Base-by-base conservation (phyloP, 1,140 invertebrate genomes). In the Saxidomus purpurata region DNA sequence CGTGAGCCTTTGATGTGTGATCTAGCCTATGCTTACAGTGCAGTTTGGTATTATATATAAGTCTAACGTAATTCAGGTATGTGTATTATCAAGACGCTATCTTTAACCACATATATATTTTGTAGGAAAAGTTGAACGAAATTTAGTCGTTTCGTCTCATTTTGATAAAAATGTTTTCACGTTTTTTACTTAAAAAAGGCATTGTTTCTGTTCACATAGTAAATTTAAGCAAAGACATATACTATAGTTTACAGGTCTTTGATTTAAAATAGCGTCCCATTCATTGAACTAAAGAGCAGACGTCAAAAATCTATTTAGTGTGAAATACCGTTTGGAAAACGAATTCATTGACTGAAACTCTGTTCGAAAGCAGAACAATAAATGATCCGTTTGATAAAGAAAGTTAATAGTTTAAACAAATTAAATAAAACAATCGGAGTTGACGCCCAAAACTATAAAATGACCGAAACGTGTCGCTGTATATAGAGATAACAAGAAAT, bases 1-100 rank as follows among this genome's bases (percentile, higher is more conserved):
- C 40, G 40, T 28, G 40, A 49, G 28, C 76, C 8, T 79, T 79
- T 55, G 28, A 79, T 25, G 40, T 52, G 49, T 52, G 36, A 74
- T 40, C 19, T 2, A 22, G 36, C 67, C 13, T n/a, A 15, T 34
- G 36, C 36, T n/a, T 28, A 55, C 8, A 79, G 49, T 79, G 40
- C 76, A 79, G 6, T 55, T 34, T 43, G 22, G 40, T 71, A 40
- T 43, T 63, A 52, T 84, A 69, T 67, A 84, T 67, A 84, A 40
- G 0, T 85, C 82, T 85, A 69, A 74, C 82, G 82, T 85, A 71
- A 85, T 55, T 31, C 61, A 85, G 82, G 82, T 85, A 85, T 67
- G 61, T 36, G 25, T 47, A 52, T n/a, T 77, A 67, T 69, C 25
- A 69, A 6, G 4, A 28, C 43, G 55, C 34, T 67, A 63, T 47